These are phyloP conservation scores for Sebastes schlegelii DNA, from an alignment of 2,113 vertebrate genomes.

Conservation along the genomic window DNA sequence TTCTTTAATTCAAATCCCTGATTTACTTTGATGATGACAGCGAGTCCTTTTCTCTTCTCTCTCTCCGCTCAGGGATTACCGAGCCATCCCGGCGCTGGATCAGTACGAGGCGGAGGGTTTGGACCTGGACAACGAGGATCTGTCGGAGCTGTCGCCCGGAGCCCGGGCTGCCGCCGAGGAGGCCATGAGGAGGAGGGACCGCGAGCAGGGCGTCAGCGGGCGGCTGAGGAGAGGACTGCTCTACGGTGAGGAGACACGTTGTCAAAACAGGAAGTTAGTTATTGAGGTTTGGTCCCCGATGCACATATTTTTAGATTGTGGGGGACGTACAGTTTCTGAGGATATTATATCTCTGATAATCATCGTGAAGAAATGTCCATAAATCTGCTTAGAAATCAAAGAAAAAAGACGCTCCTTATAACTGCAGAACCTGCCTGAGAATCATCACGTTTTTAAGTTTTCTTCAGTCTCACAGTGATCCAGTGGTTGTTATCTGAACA, in stretches of 20 bases:
- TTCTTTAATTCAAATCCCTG: background rate
- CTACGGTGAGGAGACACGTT: slow-evolving; percentile 71
- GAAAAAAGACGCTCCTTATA: too few species aligned
- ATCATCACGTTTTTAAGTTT: too few species aligned
- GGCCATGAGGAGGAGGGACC: slow-evolving; percentile 91
- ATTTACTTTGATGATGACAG: too few species aligned
- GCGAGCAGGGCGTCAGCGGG: slow-evolving; percentile 87
- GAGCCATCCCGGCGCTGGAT: slow-evolving; percentile 93
- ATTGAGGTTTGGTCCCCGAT: background rate
- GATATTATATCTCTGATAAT: too few species aligned
- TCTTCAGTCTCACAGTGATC: too few species aligned
- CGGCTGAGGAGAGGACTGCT: slow-evolving; percentile 91
- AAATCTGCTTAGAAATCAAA: too few species aligned
- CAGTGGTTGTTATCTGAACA: too few species aligned
- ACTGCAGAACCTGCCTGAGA: too few species aligned
- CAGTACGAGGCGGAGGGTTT: slow-evolving; percentile 92
- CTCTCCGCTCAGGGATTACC: slow-evolving; percentile 89
- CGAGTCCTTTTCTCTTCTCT: background rate
- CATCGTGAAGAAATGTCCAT: too few species aligned
- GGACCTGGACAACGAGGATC: slow-evolving; percentile 92
- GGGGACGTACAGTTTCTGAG: too few species aligned
- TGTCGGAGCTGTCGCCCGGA: slow-evolving; percentile 93
- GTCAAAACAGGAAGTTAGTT: background rate
- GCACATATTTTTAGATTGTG: too few species aligned
- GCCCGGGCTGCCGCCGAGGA: slow-evolving; percentile 92